Evolutionary conservation across 2,797 vertebrate genomes (phyloP).

Genomic region (Pempheris klunzingeri): DNA sequence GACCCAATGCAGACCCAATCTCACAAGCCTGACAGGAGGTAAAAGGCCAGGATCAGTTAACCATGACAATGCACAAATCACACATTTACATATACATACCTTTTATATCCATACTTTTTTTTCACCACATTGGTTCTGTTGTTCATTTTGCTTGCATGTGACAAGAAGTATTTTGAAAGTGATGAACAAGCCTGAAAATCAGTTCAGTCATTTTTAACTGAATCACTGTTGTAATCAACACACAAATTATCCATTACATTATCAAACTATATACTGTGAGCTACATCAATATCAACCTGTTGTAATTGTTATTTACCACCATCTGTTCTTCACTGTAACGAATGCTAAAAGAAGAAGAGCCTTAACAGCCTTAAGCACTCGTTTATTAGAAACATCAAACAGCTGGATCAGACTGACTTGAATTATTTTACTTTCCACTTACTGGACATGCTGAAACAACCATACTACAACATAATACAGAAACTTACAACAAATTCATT

Average conservation of each 20-base stretch:
- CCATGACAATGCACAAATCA: no score
- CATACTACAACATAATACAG: not conserved
- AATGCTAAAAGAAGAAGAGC: not conserved
- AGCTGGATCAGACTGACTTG: not conserved
- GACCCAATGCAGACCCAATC: no score
- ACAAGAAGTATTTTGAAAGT: conserved; percentile 1
- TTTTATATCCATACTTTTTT: no score
- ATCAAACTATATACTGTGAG: not conserved
- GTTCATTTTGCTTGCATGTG: not conserved
- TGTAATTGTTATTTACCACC: not conserved
- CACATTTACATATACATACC: no score
- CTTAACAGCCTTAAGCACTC: not conserved
- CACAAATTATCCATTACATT: not conserved
- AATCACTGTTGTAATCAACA: not conserved
- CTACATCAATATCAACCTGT: not conserved
- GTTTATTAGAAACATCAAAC: not conserved
- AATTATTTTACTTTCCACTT: not conserved
- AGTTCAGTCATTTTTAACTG: not conserved
- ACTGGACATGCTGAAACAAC: not conserved
- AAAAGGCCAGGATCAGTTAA: no score
- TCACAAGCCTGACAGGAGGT: no score
- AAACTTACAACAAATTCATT: no score
- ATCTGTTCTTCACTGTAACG: not conserved
- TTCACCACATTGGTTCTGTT: not conserved
- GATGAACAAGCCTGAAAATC: not conserved